These are phyloP conservation scores for Celastrina argiolus DNA, from an alignment of 2,888 invertebrate species.

Conservation along the genomic window DNA sequence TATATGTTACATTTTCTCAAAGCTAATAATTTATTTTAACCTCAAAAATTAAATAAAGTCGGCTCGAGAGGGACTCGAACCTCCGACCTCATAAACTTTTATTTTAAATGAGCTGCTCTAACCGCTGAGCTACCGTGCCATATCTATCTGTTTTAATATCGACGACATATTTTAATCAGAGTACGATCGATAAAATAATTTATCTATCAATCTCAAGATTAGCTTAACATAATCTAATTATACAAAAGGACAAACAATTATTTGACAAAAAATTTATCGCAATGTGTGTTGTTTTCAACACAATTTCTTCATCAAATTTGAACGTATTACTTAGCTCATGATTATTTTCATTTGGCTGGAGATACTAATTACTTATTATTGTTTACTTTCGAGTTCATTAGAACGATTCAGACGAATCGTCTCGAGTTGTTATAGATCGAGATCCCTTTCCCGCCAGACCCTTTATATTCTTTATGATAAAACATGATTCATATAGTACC, in stretches of 20 bases:
- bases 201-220: neutral
- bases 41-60: neutral
- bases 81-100: neutral
- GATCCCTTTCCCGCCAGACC: too few species aligned
- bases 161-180: neutral
- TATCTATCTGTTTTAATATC: neutral
- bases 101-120: neutral
- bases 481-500: too few species aligned
- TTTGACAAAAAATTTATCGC: too few species aligned
- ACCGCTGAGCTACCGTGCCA: neutral
- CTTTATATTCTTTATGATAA: too few species aligned
- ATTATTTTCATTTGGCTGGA: neutral
- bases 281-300: too few species aligned
- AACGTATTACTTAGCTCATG: too few species aligned
- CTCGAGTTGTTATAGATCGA: neutral
- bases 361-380: slow-evolving; percentile 1
- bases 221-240: too few species aligned
- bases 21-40: neutral
- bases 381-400: neutral
- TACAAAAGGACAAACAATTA: too few species aligned
- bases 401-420: neutral
- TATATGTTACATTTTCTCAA: too few species aligned
- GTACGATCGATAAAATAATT: neutral
- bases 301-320: too few species aligned
- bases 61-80: neutral